Base-by-base conservation (phyloP, 2,888 invertebrate species). In the Calameuta filiformis region DNA sequence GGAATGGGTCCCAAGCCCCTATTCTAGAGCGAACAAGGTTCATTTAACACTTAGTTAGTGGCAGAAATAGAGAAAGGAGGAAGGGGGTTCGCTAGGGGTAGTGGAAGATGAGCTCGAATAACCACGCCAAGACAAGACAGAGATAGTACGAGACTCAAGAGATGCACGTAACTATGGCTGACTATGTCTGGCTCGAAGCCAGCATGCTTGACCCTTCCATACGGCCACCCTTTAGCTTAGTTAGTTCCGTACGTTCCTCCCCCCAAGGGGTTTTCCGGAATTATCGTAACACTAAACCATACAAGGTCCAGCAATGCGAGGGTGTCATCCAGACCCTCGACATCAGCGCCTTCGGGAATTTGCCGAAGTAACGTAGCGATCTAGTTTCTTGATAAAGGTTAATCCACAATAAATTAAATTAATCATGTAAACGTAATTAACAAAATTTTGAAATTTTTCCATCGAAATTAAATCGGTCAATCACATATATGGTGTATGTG, bases 221-320 rank as follows among this genome's bases (percentile, higher is more conserved):
- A 83, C 80, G 83, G 83, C 83, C 79, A 85, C 83, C 85, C 86
- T 86, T 85, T 85, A 81, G 85, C 83, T 85, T 84, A 84, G 86
- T 85, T 87, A 87, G 85, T 82, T 82, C 76, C 81, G 83, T 82
- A 81, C 82, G 79, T 37, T 80, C 81, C 87, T 71, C 71, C 71
- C 71, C 56, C 84, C 83, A 76, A 78, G 83, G 85, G 85, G 84
- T 86, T 87, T 80, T 84, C 85, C 83, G 81, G 86, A 86, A 88
- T 87, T 86, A 87, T 86, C 85, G 87, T 85, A 86, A 86, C 84
- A 83, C 83, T 84, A 85, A 86, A 87, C 86, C 86, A 78, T 85
- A 81, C 82, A 80, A 83, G 79, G 78, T 79, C 79, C 79, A 40
- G 74, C 68, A 73, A 75, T 73, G 80, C 76, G 77, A 77, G 78